A percentile compares a stretch with the other conserved stretches of the same genome.
Evolutionary conservation across 1,140 invertebrate species (phyloP).

Genomic region (Ectropis grisescens): DNA sequence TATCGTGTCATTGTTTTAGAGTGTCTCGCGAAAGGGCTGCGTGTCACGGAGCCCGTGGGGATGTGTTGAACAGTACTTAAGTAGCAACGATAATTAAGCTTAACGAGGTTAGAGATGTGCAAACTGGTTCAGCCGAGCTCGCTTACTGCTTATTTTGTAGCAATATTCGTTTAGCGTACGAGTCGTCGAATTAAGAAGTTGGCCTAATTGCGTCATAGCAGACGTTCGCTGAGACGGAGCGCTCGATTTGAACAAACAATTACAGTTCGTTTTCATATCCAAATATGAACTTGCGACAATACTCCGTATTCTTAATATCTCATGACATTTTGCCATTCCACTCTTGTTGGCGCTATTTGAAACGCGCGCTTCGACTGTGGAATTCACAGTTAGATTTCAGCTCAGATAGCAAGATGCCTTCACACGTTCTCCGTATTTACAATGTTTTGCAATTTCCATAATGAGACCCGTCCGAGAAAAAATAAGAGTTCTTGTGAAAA

Average conservation of each 20-base stretch:
- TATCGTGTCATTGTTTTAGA: too few species aligned
- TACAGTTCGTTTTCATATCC: slow-evolving; percentile 4
- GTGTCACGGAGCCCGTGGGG: slow-evolving; percentile 7
- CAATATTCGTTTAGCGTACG: slow-evolving; percentile 42
- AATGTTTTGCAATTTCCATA: too few species aligned
- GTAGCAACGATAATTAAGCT: slow-evolving; percentile 54
- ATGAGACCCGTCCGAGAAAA: too few species aligned
- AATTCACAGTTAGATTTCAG: too few species aligned
- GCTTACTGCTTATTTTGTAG: slow-evolving; percentile 49
- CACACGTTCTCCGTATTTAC: too few species aligned
- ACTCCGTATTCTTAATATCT: too few species aligned
- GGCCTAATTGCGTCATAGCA: slow-evolving; percentile 24
- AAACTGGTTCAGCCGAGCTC: slow-evolving; percentile 45
- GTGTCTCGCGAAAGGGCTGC: not conserved
- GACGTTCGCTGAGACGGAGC: slow-evolving; percentile 13
- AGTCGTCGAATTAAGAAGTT: slow-evolving; percentile 43
- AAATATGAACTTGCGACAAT: not conserved
- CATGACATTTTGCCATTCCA: too few species aligned
- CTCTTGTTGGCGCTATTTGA: too few species aligned
- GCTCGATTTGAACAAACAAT: slow-evolving; percentile 12
- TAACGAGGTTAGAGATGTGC: slow-evolving; percentile 48
- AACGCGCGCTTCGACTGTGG: too few species aligned
- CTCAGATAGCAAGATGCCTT: too few species aligned
- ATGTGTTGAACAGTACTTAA: slow-evolving; percentile 22
- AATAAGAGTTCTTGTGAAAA: too few species aligned